These are phyloP conservation scores for Diaperis boleti DNA, from an alignment of 2,888 invertebrate genomes.

Conservation along the genomic window DNA sequence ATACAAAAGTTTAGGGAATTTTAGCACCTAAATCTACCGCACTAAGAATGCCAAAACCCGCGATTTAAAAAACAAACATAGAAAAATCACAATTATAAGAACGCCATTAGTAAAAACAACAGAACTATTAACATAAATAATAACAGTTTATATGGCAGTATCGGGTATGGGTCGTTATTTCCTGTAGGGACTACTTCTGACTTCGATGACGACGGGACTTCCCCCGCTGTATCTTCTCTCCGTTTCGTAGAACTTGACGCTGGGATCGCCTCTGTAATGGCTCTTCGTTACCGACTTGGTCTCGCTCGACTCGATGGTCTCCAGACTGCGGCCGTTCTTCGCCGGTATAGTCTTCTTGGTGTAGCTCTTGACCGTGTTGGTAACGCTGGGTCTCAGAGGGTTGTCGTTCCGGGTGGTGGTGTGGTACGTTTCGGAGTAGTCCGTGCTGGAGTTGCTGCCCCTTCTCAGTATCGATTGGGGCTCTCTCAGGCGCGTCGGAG, in stretches of 20 bases:
- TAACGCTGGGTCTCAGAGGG: constrained; percentile 76
- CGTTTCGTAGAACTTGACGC: constrained; percentile 71
- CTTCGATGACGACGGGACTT: constrained; percentile 74
- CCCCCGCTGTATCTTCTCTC: constrained; percentile 62
- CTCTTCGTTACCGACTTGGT: constrained; percentile 76
- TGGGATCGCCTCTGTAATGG: constrained; percentile 50
- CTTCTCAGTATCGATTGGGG: constrained; percentile 68
- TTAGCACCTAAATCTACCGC: constrained; percentile 38
- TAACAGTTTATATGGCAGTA: constrained; percentile 33
- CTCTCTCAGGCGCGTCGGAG: constrained; percentile 65
- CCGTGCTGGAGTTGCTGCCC: constrained; percentile 77
- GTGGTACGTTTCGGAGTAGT: constrained; percentile 79
- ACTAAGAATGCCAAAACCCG: constrained; percentile 34
- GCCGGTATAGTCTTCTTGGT: constrained; percentile 77
- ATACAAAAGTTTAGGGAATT: constrained; percentile 35
- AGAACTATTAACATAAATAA: constrained; percentile 34
- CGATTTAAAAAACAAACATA: constrained; percentile 4
- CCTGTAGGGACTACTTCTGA: constrained; percentile 63
- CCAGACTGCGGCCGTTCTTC: constrained; percentile 73
- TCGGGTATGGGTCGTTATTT: constrained; percentile 21
- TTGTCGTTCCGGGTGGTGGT: constrained; percentile 77
- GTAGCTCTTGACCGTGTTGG: constrained; percentile 78
- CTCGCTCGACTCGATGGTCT: constrained; percentile 79
- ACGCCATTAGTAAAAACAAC: constrained; percentile 29
- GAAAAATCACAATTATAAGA: constrained; percentile 26